Conservation (phyloP, 92 coral and sea anemone genomes). For the Siderastrea radians region DNA sequence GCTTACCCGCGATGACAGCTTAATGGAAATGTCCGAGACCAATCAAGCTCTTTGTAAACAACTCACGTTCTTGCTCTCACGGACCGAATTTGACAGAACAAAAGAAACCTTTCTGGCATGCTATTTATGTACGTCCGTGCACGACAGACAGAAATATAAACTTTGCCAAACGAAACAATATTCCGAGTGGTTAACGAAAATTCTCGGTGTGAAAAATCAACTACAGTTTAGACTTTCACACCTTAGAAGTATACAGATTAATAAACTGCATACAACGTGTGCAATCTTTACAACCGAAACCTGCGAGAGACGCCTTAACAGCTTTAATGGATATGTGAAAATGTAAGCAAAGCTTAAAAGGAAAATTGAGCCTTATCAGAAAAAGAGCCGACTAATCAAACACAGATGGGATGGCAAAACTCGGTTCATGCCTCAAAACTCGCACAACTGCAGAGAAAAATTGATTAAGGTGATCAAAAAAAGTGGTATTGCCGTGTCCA, state of each 20-base stretch:
- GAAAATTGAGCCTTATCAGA: slow-evolving; percentile 84
- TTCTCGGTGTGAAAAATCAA: background rate
- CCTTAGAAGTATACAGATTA: background rate
- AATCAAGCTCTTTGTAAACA: slow-evolving; percentile 48
- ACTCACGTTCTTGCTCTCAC: slow-evolving; percentile 46
- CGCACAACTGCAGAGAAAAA: background rate
- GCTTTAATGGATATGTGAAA: slow-evolving; percentile 80
- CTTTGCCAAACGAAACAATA: slow-evolving; percentile 5
- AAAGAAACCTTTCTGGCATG: slow-evolving; percentile 47
- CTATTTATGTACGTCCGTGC: slow-evolving; percentile 20
- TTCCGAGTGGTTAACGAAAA: background rate
- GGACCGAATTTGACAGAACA: slow-evolving; percentile 64
- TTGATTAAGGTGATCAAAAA: background rate
- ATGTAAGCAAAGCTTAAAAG: slow-evolving; percentile 88
- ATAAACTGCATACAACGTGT: background rate
- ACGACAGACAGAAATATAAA: slow-evolving; percentile 14
- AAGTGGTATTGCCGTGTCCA: background rate
- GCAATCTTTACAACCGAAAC: slow-evolving; percentile 12
- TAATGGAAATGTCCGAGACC: slow-evolving; percentile 71
- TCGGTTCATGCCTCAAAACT: slow-evolving; percentile 4
- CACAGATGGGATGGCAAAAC: slow-evolving; percentile 36
- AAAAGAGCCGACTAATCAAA: slow-evolving; percentile 63
- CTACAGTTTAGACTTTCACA: slow-evolving; percentile 2
- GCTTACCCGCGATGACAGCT: slow-evolving; percentile 67
- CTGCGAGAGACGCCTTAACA: slow-evolving; percentile 58